Base-by-base conservation (phyloP, 2,797 vertebrate genomes). In the Moxostoma hubbsi region DNA sequence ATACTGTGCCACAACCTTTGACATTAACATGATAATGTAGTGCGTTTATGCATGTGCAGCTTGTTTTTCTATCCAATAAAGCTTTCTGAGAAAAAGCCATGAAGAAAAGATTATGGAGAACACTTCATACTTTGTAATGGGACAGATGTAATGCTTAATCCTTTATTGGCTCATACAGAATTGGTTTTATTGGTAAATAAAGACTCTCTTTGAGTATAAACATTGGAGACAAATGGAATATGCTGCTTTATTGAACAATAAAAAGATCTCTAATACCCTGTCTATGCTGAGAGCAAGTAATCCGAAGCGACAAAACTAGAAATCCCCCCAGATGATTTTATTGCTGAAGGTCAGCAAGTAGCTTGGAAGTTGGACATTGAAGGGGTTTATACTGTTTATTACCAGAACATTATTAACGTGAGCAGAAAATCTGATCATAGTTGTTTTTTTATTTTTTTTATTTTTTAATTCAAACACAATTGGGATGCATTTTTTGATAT, bases 131-230 rank as follows among this genome's bases (percentile, higher is more conserved):
- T 81, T 24, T 69, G 51, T 47, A 75, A 54, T 55, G 51, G 65
- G 11, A 57, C 18, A 55, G 50, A 9, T 75, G 79, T 74, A 47
- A 50, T 15, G 73, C 53, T 76, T 51, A 81, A 76, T 81, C 79
- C 46, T 50, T 16, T 6, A 46, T 15, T 65, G 45, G 54, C 67
- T 75, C 79, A 8, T 24, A 47, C 8, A 6, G n/a, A 51, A 36
- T 49, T 70, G n/a, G 45, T n/a, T 54, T 68, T 65, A 74, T 75
- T 16, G 16, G 45, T 57, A 65, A 81, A 81, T 50, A 54, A 55
- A 71, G 9, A 71, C 53, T 58, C 16, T 36, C 11, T 51, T 58
- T 10, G 4, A 7, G 64, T 55, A 18, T 24, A 65, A 75, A 65
- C 15, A 46, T 36, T 18, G 46, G 64, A 61, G 18, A 68, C 68